Conservation (phyloP, 2,888 invertebrate species). For the Netelia fuscicornis region DNA sequence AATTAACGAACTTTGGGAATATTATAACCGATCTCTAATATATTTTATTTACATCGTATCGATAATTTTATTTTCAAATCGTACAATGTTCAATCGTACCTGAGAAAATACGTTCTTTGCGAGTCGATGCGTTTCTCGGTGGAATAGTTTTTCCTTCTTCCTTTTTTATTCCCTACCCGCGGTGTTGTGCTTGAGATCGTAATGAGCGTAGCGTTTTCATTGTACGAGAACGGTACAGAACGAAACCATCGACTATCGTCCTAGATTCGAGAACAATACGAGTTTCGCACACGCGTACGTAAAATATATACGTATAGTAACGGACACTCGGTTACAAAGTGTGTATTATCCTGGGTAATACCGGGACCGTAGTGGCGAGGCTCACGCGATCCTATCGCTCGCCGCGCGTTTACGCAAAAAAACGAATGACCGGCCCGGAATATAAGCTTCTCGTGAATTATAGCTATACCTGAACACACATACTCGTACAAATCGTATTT, state of each 20-base stretch:
- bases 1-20: too few species aligned
- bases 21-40: too few species aligned
- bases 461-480: neutral
- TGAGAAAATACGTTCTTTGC: too few species aligned
- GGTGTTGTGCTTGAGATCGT: neutral
- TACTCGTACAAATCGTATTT: neutral
- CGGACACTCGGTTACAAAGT: constrained; percentile 56
- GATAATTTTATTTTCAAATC: too few species aligned
- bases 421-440: constrained; percentile 49
- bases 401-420: constrained; percentile 64
- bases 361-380: constrained; percentile 40
- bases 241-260: constrained; percentile 32
- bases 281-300: constrained; percentile 4
- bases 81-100: too few species aligned
- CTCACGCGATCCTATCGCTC: constrained; percentile 61
- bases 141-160: neutral
- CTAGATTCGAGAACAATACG: constrained; percentile 51
- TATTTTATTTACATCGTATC: too few species aligned
- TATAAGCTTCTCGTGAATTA: constrained; percentile 50
- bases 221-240: neutral
- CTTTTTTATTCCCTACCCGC: neutral
- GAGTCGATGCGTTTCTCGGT: neutral
- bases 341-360: constrained; percentile 53
- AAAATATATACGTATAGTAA: constrained; percentile 1
- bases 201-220: neutral